A percentile compares a stretch with the other conserved stretches of the same genome.
phyloP scores from a whole-genome alignment of 35 echinoderm and acorn worm genomes.

The Patiria miniata region DNA sequence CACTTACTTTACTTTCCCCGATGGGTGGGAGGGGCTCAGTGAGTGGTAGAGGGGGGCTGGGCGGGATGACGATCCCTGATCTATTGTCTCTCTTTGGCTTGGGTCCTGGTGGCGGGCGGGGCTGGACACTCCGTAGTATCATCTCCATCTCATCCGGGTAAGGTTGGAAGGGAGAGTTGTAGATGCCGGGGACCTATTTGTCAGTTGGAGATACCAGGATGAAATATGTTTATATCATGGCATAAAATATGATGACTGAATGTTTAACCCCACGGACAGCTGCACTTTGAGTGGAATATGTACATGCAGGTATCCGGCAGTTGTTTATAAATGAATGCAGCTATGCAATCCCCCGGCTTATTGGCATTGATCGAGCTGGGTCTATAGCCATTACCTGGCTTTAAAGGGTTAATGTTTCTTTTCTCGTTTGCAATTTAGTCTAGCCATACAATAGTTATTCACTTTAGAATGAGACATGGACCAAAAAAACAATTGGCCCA shows the following conservation, averaged over 20 bases:
- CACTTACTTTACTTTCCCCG: conserved; percentile 81
- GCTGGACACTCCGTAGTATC: conserved; percentile 76
- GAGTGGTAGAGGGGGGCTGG: conserved; percentile 76
- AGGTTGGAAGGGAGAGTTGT: conserved; percentile 96
- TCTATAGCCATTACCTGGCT: no score
- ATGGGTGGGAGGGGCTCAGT: conserved; percentile 96
- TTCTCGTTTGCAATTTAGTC: no score
- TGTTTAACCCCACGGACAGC: not conserved
- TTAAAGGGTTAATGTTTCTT: no score
- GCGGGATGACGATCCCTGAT: conserved; percentile 77
- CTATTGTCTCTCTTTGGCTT: conserved; percentile 89
- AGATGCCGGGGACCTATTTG: conserved; percentile 87
- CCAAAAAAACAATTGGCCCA: no score
- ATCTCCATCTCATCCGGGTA: conserved; percentile 98
- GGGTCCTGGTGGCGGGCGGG: conserved; percentile 75
- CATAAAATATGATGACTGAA: no score
- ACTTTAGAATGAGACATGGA: no score
- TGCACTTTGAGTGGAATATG: no score
- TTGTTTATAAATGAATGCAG: not conserved
- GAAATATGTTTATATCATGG: no score
- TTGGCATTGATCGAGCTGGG: no score
- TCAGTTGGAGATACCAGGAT: no score
- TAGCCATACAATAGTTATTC: no score
- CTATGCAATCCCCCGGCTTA: no score
- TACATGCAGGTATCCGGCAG: not conserved